Conservation (phyloP, 2,888 invertebrate species). For the Timema cristinae region DNA sequence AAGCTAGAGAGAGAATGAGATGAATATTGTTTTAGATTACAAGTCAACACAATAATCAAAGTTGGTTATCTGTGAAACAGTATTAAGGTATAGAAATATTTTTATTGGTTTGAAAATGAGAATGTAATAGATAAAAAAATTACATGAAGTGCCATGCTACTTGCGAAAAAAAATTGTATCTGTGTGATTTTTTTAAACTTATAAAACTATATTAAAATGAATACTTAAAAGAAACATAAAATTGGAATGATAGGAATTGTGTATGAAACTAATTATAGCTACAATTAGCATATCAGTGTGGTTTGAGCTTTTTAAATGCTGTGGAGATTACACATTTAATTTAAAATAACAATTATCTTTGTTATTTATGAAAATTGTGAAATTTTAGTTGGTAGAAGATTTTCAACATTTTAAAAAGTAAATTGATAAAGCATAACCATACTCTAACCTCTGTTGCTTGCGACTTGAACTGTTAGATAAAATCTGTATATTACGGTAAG, state of each 20-base stretch:
- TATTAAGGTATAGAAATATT: constrained; percentile 11
- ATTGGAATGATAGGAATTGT: too few species aligned
- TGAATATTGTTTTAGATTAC: neutral
- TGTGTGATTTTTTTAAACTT: constrained; percentile 19
- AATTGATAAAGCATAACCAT: too few species aligned
- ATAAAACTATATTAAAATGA: too few species aligned
- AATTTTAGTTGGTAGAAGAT: too few species aligned
- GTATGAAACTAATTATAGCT: neutral
- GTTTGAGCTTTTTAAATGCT: constrained; percentile 24
- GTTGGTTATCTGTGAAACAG: constrained; percentile 21
- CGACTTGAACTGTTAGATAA: constrained; percentile 13
- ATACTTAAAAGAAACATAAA: too few species aligned
- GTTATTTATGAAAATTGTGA: too few species aligned
- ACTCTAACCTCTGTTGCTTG: constrained; percentile 19
- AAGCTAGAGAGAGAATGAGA: constrained; percentile 17
- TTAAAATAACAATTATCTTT: too few species aligned
- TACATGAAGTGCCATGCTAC: constrained; percentile 20
- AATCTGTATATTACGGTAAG: too few species aligned
- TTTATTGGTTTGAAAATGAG: neutral
- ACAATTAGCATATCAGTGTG: constrained; percentile 46
- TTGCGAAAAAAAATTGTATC: constrained; percentile 20
- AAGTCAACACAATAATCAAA: too few species aligned
- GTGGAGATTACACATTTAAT: too few species aligned
- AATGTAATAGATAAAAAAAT: constrained; percentile 13
- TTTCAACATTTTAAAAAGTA: too few species aligned